Conservation (phyloP, 2,888 invertebrate genomes). For the Clepsis dumicolana region DNA sequence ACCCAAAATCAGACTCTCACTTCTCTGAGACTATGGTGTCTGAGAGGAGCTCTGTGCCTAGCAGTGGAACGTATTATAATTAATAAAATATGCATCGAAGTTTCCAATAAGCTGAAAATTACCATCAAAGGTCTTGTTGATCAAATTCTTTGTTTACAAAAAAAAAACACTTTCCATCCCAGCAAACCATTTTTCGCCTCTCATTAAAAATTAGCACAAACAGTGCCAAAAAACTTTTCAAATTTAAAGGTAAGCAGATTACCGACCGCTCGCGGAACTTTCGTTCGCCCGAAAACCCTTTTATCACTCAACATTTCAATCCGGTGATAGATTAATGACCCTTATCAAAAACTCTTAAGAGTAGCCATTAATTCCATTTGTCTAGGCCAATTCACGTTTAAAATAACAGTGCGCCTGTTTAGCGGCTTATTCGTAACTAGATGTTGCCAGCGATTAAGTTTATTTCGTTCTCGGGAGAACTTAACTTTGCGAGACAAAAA, state of each 20-base stretch:
- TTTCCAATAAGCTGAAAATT: no score
- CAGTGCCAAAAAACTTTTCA: not conserved
- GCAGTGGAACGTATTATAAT: no score
- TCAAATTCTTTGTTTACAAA: not conserved
- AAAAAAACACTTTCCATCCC: not conserved
- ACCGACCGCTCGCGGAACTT: constrained; percentile 12
- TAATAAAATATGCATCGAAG: no score
- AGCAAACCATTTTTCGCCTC: not conserved
- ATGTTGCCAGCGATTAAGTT: no score
- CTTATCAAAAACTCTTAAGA: constrained; percentile 33
- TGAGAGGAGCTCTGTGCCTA: no score
- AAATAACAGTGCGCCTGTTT: constrained; percentile 15
- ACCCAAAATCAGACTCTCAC: no score
- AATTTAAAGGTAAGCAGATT: constrained; percentile 29
- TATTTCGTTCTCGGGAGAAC: no score
- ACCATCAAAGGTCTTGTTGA: no score
- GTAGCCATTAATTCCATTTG: constrained; percentile 28
- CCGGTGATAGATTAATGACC: constrained; percentile 39
- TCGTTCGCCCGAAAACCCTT: constrained; percentile 24
- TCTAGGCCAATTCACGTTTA: constrained; percentile 21
- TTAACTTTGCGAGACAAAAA: no score
- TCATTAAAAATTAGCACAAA: constrained; percentile 14
- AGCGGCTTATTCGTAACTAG: not conserved
- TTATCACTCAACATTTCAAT: constrained; percentile 35
- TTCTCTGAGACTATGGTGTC: no score